These are phyloP conservation scores for Hyalella azteca DNA, from an alignment of 2,888 invertebrate genomes.

Conservation along the genomic window DNA sequence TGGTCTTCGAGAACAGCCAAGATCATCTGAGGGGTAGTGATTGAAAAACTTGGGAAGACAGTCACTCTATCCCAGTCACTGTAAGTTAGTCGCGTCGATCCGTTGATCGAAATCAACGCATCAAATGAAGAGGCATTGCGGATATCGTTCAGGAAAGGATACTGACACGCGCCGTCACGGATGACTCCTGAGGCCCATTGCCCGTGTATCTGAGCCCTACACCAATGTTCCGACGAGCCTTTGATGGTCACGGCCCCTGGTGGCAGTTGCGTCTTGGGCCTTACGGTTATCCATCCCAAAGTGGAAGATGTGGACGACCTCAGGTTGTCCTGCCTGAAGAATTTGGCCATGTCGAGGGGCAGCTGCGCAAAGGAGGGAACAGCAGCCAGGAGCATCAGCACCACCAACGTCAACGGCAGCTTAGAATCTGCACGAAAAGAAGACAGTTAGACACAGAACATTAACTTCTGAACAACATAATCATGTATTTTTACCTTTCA, in stretches of 20 bases:
- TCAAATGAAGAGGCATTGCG: neutral
- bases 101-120: neutral
- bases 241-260: neutral
- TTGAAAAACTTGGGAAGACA: neutral
- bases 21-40: slow-evolving; percentile 34
- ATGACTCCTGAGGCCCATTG: neutral
- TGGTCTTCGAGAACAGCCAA: slow-evolving; percentile 14
- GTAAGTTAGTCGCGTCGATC: neutral
- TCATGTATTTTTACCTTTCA: no score
- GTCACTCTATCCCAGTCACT: slow-evolving; percentile 22
- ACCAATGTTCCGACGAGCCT: slow-evolving; percentile 10
- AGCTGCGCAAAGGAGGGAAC: neutral
- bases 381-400: neutral
- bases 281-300: neutral
- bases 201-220: slow-evolving; percentile 1
- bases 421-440: neutral
- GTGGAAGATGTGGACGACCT: slow-evolving; percentile 32
- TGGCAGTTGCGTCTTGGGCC: neutral
- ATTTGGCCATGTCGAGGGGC: neutral
- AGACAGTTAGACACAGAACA: no score
- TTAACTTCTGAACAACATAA: no score
- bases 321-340: neutral
- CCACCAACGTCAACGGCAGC: neutral
- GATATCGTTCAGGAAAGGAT: neutral
- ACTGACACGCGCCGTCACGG: neutral